Evolutionary conservation across 1,140 invertebrate genomes (phyloP), one percentile per base, ranked within the genome.

Genomic region (Globodera rostochiensis): DNA sequence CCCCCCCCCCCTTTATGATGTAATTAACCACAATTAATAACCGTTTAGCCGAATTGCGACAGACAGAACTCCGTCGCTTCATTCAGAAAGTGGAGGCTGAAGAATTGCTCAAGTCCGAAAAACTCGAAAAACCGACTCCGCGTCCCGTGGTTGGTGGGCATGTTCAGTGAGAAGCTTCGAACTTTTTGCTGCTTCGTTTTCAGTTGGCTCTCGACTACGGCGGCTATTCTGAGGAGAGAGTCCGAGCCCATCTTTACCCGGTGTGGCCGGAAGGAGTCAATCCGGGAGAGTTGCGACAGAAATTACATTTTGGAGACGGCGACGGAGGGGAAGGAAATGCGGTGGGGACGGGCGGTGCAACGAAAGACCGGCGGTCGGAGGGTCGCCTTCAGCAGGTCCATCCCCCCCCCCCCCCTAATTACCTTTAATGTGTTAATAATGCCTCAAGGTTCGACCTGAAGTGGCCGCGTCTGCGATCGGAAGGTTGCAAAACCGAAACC

Each of bases 41-140:
- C 47, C 21, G 11, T 49, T 80, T 74, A 80, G 80, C 73, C 3
- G 73, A 81, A 81, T 21, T 81, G 6, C 74, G 80, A 50, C 21
- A 60, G 45, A 9, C 50, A 8, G n/a, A 70, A 21, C 36, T 57
- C 13, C n/a, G 60, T 36, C 50, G 21, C 49, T 69, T 81, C 53
- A 50, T 73, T 49, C 66, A 78, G 47, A 45, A 78, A 67, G 5
- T 78, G 0, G 76, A 78, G 46, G 64, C 21, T 13, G 76, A 78
- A 25, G 15, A 69, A 60, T 60, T 15, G 15, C 19, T 78, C 9
- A 45, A 71, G n/a, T 3, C 69, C 69, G 11, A 25, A 70, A 15
- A 21, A 75, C 19, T n/a, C 53, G 49, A n/a, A 8, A 21, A 8
- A 47, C 8, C 36, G 19, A 21, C 15, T 19, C 46, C 50, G 36